These are phyloP conservation scores for Dryobota labecula DNA, from an alignment of 2,888 invertebrate genomes.

Conservation along the genomic window DNA sequence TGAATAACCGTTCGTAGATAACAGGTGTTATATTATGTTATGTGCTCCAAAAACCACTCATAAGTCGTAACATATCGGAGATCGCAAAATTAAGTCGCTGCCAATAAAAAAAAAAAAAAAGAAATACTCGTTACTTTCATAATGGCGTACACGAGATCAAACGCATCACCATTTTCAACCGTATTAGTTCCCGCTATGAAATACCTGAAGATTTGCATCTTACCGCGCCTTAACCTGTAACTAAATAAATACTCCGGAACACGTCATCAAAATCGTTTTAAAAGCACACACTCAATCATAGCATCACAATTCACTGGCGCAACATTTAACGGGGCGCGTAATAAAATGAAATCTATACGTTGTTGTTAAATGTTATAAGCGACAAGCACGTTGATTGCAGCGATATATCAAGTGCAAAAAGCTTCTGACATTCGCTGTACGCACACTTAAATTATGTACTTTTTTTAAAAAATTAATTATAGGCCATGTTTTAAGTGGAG, in stretches of 20 bases:
- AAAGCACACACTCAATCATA: slow-evolving; percentile 41
- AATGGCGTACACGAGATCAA: too few species aligned
- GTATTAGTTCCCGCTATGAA: too few species aligned
- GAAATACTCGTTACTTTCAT: too few species aligned
- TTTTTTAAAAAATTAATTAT: slow-evolving; percentile 50
- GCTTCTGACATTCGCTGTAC: slow-evolving; percentile 57
- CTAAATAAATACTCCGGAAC: neutral
- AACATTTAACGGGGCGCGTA: slow-evolving; percentile 74
- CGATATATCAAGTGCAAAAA: slow-evolving; percentile 74
- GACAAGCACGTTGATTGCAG: slow-evolving; percentile 77
- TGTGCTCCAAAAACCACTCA: neutral
- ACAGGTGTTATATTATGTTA: too few species aligned
- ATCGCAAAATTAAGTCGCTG: neutral
- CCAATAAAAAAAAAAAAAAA: too few species aligned
- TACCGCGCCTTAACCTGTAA: too few species aligned
- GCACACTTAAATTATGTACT: slow-evolving; percentile 48
- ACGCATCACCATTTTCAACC: too few species aligned
- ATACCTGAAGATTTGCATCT: too few species aligned
- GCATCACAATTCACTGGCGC: slow-evolving; percentile 61
- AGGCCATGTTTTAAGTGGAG: neutral
- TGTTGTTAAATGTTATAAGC: slow-evolving; percentile 70
- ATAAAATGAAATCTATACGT: slow-evolving; percentile 79
- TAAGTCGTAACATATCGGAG: neutral
- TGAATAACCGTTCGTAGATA: neutral
- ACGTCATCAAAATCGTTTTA: slow-evolving; percentile 31